phyloP scores from a whole-genome alignment of 2,113 vertebrate species.

The Phylloscopus whistleri region DNA sequence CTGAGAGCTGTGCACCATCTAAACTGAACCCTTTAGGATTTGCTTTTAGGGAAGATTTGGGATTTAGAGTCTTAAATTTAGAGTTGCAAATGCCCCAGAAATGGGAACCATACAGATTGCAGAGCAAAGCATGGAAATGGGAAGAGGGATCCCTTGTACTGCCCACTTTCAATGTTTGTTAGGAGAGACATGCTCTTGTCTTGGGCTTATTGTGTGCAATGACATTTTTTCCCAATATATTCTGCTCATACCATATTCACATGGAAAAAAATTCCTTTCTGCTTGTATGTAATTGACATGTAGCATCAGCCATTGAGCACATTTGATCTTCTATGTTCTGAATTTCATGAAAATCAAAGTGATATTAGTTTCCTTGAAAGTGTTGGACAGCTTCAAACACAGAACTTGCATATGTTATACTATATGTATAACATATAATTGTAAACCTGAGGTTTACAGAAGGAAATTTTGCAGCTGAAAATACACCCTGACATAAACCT shows the following conservation, averaged over 20 bases:
- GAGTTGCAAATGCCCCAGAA: background rate
- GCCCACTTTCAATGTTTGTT: background rate
- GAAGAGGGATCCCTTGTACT: background rate
- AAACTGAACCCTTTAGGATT: background rate
- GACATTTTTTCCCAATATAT: conserved; percentile 4
- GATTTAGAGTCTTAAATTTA: background rate
- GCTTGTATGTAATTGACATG: background rate
- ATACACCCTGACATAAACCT: background rate
- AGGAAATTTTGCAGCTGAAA: conserved; percentile 6
- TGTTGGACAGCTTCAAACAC: background rate
- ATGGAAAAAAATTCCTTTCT: conserved; percentile 23
- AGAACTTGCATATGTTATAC: background rate
- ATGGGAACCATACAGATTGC: background rate
- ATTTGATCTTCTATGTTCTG: background rate
- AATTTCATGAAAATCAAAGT: background rate
- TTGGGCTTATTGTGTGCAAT: background rate
- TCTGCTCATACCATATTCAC: background rate
- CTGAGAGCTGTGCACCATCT: background rate
- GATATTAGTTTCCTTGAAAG: background rate
- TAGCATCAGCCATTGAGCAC: background rate
- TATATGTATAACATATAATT: background rate
- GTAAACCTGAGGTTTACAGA: background rate
- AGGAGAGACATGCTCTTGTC: background rate
- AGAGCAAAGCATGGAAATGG: background rate
- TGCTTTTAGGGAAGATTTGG: background rate